Base-by-base conservation (phyloP, 2,113 vertebrate genomes). In the Menura novaehollandiae region DNA sequence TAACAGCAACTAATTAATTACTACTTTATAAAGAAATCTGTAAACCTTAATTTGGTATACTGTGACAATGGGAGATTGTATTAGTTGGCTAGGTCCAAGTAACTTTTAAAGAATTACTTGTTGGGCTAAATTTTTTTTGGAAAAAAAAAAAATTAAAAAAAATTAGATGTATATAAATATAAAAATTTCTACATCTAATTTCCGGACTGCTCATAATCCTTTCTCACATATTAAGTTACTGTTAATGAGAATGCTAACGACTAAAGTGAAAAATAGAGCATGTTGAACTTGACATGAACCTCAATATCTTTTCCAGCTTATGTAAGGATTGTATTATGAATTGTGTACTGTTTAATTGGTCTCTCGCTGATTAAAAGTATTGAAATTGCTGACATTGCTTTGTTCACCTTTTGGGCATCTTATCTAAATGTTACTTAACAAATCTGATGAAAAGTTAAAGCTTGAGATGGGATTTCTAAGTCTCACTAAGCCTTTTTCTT, bases 291-390 rank as follows among this genome's bases (percentile, higher is more conserved):
- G 37, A 83, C 18, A 1, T 76, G 94, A 96, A 91, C 92, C 20
- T 88, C 94, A 91, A 83, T 85, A 68, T 73, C 62, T 95, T 95
- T 94, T 82, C 62, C 88, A 91, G 74, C 44, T 97, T 93, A 79
- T 58, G 21, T 11, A 60, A 41, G 75, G 58, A 76, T 88, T 85
- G 60, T 76, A 37, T 91, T 93, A 63, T 87, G 88, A 88, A 90
- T 85, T 90, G 62, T 76, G 60, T 75, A 83, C 79, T 77, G 76
- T 91, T 94, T 60, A 58, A 81, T 63, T 69, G 23, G 51, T 85
- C 92, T 88, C 66, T 96, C 19, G 1, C 39, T n/a, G 78, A 72
- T 85, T 85, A 16, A 41, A 87, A 79, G 47, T 60, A 89, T 56
- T 55, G 59, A 85, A 94, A 88, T 43, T 81, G 30, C 47, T 78